A percentile compares a stretch with the other conserved stretches of the same genome.
Evolutionary conservation across 2,888 invertebrate genomes (phyloP).

Genomic region (Drosophila paramelanica): DNA sequence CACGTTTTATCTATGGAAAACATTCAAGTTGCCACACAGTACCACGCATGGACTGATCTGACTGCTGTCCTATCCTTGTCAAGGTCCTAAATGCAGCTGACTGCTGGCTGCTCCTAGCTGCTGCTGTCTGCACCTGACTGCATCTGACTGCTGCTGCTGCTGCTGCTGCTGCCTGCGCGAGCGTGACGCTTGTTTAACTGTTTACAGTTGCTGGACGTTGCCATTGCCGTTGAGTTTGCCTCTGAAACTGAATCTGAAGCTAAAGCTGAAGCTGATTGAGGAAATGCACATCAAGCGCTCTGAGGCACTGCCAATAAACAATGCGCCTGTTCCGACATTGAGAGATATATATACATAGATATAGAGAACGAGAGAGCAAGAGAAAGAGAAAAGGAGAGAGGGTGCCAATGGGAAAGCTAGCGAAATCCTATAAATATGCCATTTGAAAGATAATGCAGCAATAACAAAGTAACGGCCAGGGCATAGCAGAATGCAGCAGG

Average conservation of each 20-base stretch:
- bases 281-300: constrained; percentile 78
- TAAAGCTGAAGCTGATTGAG: constrained; percentile 71
- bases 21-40: constrained; percentile 20
- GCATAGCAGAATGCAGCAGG: constrained; percentile 28
- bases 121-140: constrained; percentile 14
- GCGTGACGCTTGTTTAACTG: constrained; percentile 66
- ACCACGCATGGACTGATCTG: not conserved
- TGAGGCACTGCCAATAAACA: constrained; percentile 76
- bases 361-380: not conserved
- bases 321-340: constrained; percentile 48
- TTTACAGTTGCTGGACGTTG: constrained; percentile 59
- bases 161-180: constrained; percentile 28
- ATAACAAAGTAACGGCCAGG: constrained; percentile 66
- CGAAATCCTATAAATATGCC: constrained; percentile 81
- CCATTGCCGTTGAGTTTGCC: not conserved
- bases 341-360: not conserved
- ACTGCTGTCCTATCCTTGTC: constrained; percentile 2
- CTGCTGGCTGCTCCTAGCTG: not conserved
- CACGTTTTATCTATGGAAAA: not conserved
- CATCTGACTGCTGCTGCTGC: constrained; percentile 14
- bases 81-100: not conserved
- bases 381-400: not conserved
- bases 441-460: constrained; percentile 82
- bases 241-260: constrained; percentile 23
- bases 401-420: constrained; percentile 25